phyloP scores from a whole-genome alignment of 2,113 vertebrate species.

The Odobenus rosmarus region DNA sequence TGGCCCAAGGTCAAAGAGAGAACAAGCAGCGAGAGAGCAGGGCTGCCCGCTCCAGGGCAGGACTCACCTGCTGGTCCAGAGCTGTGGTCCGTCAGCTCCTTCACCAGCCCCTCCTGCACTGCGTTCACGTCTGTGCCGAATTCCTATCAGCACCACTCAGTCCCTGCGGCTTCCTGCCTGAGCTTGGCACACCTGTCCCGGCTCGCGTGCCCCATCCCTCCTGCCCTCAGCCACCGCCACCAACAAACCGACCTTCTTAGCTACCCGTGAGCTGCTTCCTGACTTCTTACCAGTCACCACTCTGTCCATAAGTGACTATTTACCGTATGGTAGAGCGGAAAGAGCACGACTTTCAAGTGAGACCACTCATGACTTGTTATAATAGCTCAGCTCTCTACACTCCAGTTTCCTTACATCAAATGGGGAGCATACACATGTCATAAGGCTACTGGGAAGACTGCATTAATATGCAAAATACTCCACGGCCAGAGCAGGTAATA shows the following conservation, averaged over 20 bases:
- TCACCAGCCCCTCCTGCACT: neutral
- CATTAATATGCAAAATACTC: neutral
- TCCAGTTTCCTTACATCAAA: neutral
- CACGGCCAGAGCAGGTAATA: neutral
- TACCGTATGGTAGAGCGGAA: neutral
- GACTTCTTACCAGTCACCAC: rapidly evolving
- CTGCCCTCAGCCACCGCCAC: neutral
- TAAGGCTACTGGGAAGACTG: neutral
- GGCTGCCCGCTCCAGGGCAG: too few relatives aligned
- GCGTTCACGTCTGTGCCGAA: rapidly evolving
- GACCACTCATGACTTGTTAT: neutral
- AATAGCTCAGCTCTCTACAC: neutral
- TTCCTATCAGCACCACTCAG: rapidly evolving
- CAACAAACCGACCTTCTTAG: neutral
- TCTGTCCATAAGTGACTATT: too few relatives aligned
- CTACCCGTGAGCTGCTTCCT: neutral
- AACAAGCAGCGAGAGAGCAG: neutral
- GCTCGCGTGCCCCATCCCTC: rapidly evolving
- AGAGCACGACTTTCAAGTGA: neutral
- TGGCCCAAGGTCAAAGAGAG: neutral
- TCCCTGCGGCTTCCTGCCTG: neutral
- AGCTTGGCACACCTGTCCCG: neutral
- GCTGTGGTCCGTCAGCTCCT: neutral
- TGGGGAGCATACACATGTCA: neutral
- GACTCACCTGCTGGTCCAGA: neutral